Percentiles rank a stretch among this genome's conserved stretches.
Conservation (phyloP, 2,113 vertebrate genomes). For the Microcebus tavaratra region DNA sequence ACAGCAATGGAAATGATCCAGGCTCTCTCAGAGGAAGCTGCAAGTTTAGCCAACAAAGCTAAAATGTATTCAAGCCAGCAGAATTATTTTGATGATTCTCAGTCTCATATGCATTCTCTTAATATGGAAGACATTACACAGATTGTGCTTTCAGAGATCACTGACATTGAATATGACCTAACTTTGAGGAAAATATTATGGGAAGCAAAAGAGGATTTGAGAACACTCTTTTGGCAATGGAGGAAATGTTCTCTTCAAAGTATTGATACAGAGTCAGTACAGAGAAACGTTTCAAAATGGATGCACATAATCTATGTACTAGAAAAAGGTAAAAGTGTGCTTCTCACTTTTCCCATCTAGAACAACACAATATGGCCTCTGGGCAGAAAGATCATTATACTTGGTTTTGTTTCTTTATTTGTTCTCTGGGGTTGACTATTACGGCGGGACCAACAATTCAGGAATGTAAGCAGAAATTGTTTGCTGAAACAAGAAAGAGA, state of each 20-base stretch:
- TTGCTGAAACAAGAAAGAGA: conserved; percentile 20
- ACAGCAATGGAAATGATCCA: conserved; percentile 74
- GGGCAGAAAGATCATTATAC: not conserved
- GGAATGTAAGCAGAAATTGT: not conserved
- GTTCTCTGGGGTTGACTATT: not conserved
- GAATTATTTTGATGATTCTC: conserved; percentile 41
- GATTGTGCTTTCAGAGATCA: conserved; percentile 71
- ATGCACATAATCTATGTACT: conserved; percentile 76
- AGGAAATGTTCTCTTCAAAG: conserved; percentile 69
- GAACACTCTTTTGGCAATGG: conserved; percentile 69
- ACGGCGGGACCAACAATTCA: not conserved
- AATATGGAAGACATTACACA: conserved; percentile 49
- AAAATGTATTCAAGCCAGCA: conserved; percentile 73
- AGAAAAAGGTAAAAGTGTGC: conserved; percentile 81
- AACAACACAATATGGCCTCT: not conserved
- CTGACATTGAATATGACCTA: conserved; percentile 80
- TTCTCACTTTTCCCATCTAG: not conserved
- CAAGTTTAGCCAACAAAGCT: conserved; percentile 66
- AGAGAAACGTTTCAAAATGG: conserved; percentile 79
- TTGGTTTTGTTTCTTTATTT: not conserved
- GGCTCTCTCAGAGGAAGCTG: conserved; percentile 72
- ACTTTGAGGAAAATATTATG: conserved; percentile 79
- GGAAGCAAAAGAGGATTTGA: conserved; percentile 82
- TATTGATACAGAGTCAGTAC: conserved; percentile 78
- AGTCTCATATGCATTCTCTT: not conserved